Base-by-base conservation (phyloP, 2,888 invertebrate species). In the Drosophila rellima region DNA sequence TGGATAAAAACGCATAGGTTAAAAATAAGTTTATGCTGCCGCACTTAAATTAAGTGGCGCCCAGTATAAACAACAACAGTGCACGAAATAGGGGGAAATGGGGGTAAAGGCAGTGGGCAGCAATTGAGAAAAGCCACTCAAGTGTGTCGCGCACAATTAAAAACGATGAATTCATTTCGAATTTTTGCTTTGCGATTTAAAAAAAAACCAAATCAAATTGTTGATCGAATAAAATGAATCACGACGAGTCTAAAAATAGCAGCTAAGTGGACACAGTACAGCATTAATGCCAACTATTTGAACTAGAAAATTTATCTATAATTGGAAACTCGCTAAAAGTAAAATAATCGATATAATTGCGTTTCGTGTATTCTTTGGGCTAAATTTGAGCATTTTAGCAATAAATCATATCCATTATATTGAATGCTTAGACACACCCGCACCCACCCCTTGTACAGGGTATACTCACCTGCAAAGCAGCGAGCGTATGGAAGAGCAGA, bases 81-180 rank as follows among this genome's bases (percentile, higher is more conserved):
- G 47, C 74, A 70, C 52, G 56, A 67, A 65, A 67, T 40, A n/a
- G 39, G 33, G 48, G 65, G 44, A 48, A 63, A 52, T 57, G 18
- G 60, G 68, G 67, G 80, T 56, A 37, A 31, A 20, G 18, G 8
- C n/a, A 10, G 26, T 6, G 18, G 44, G 44, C 26, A 44, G 56
- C 47, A 70, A 56, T 67, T 70, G 56, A 70, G 59, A 63, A 63
- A 74, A 82, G 63, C 61, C 78, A 80, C 66, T 75, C 67, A 86
- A 82, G 88, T 88, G 87, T 89, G 88, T 88, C 90, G 87, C 54
- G 47, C 55, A 73, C 77, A 84, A 79, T 73, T 69, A 65, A 74
- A 82, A 89, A 67, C 79, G 61, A 56, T 81, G 74, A 87, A 84
- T 81, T 73, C 60, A 78, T 81, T 84, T 50, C 33, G 57, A 40